Base-by-base conservation (phyloP, 1,140 invertebrate genomes). In the Drosophila tropicalis region DNA sequence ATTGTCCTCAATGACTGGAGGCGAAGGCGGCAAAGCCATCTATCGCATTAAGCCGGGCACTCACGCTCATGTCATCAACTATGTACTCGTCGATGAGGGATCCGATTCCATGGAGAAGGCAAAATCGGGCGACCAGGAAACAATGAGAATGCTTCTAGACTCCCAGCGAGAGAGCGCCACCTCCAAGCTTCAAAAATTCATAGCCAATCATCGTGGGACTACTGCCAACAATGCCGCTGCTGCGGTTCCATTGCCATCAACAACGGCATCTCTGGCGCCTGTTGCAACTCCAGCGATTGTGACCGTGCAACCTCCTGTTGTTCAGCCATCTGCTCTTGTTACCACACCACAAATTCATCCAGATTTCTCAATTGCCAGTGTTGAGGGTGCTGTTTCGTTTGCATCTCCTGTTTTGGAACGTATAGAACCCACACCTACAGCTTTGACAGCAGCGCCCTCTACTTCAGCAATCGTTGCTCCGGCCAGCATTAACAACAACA, bases 11-110 rank as follows among this genome's bases (percentile, higher is more conserved):
- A n/a, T 32, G 0, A 39, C 19, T 0, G 67, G 62, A 0, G 32
- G 13, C 1, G 60, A 68, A 22, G 47, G 64, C 1, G 70, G 73
- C 0, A 67, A 74, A 36, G 76, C 81, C 19, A 78, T 87, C 0
- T 87, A 84, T 22, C 84, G 84, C 2, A 87, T 87, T 5, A 87
- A 89, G 64, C 84, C 84, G 0, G 84, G 84, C 13, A 87, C 84
- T 32, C 84, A 87, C 41, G 84, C 80, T 0, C 84, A 87, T 34
- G 66, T 87, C 25, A 70, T 87, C 12, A 89, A 87, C 34, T 87
- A 89, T 44, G 85, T 87, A 36, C 71, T 87, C 12, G 55, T 87
- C 10, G 84, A 87, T 9, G 85, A 89, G 25, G 77, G 69, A 29
- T 76, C 77, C 5, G 84, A 87, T 9, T 78, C 85, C 4, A 67